A percentile compares a stretch with the other conserved stretches of the same genome.
Conservation (phyloP, 2,113 vertebrate species). For the Sphyrna mokarran region DNA sequence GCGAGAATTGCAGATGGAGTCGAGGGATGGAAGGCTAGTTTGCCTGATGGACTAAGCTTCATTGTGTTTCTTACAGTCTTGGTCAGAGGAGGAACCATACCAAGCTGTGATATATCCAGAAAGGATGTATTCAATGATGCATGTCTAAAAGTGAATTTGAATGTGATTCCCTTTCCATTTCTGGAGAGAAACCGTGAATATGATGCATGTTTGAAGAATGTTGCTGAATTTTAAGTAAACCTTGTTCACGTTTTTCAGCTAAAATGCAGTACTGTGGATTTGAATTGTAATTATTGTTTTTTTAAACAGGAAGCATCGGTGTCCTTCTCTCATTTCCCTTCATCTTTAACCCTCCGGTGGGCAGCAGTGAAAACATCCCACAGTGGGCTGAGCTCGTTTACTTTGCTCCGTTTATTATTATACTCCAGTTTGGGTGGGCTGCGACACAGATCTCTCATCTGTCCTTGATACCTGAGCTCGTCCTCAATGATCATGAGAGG, state of each 20-base stretch:
- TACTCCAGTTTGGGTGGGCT: constrained; percentile 95
- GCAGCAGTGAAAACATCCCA: constrained; percentile 61
- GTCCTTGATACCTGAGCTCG: constrained; percentile 86
- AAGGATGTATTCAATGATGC: too few species aligned
- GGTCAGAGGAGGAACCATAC: too few species aligned
- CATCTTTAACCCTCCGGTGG: constrained; percentile 82
- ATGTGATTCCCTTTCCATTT: not conserved
- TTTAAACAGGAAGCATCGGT: constrained; percentile 67
- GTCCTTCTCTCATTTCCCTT: constrained; percentile 85
- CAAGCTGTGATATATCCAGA: too few species aligned
- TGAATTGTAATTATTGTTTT: not conserved
- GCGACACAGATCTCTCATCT: constrained; percentile 90
- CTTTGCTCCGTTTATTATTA: constrained; percentile 78
- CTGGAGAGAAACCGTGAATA: not conserved
- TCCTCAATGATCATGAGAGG: constrained; percentile 72
- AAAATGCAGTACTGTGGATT: not conserved
- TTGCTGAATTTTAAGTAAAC: not conserved
- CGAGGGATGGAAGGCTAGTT: too few species aligned
- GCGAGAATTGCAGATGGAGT: too few species aligned
- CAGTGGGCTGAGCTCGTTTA: constrained; percentile 76
- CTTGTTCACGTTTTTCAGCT: not conserved
- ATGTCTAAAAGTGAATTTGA: not conserved
- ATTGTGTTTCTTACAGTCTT: too few species aligned
- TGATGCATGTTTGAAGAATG: not conserved
- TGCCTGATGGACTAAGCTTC: too few species aligned